A percentile compares a stretch with the other conserved stretches of the same genome.
phyloP scores from a whole-genome alignment of 2,797 vertebrate genomes.

The Crocodylus rhombifer region DNA sequence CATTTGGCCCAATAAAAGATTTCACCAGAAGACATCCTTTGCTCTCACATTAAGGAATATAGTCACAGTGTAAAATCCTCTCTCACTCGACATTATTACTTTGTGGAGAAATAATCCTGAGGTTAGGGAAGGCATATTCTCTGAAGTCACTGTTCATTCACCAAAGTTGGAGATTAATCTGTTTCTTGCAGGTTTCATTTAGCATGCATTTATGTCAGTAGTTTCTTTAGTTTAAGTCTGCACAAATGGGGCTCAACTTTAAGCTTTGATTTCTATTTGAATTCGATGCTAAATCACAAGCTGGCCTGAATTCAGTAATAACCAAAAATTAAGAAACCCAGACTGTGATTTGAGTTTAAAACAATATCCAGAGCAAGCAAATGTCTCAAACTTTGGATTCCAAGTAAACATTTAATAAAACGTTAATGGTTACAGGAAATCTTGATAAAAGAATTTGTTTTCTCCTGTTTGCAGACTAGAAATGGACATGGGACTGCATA shows the following conservation, averaged over 20 bases:
- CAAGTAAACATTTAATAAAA: background rate
- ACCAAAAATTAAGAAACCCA: background rate
- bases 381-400: background rate
- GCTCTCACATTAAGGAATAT: background rate
- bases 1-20: too few species aligned
- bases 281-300: background rate
- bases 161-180: background rate
- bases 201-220: background rate
- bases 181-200: background rate
- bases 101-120: background rate
- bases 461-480: background rate
- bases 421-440: background rate
- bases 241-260: background rate
- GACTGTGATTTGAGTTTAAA: background rate
- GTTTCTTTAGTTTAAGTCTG: background rate
- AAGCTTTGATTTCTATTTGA: background rate
- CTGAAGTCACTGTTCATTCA: background rate
- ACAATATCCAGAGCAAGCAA: background rate
- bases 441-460: background rate
- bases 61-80: background rate
- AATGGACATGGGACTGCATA: background rate
- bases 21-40: too few species aligned
- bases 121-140: background rate
- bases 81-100: background rate
- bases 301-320: background rate